Conservation (phyloP, 2,113 vertebrate genomes). For the Lamprologus ornatipinnis region DNA sequence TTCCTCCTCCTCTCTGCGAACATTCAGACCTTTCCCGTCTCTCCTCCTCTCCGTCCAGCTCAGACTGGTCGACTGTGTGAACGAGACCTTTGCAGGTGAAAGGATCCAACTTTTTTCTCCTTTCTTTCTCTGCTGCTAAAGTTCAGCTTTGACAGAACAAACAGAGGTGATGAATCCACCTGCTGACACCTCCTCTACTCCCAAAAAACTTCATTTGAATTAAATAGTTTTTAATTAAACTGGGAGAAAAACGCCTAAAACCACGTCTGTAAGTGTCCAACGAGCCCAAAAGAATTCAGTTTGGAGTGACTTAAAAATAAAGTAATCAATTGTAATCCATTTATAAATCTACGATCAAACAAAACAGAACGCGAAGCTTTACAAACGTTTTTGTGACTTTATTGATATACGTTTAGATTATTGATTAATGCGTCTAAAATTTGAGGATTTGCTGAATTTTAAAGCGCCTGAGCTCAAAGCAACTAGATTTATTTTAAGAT, state of each 20-base stretch:
- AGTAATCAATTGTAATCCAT: background rate
- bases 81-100: constrained; percentile 47
- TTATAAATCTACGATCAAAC: background rate
- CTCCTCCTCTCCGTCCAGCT: background rate
- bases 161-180: background rate
- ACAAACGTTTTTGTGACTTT: background rate
- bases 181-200: background rate
- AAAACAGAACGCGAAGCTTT: rapidly evolving
- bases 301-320: background rate
- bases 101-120: background rate
- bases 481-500: background rate
- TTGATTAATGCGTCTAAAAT: background rate
- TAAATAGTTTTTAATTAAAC: background rate
- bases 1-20: background rate
- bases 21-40: background rate
- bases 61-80: constrained; percentile 12
- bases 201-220: background rate
- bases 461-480: background rate
- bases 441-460: background rate
- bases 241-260: background rate
- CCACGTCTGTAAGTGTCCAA: background rate
- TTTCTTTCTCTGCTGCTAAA: background rate
- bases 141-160: background rate
- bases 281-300: background rate
- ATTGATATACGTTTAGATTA: background rate